Evolutionary conservation across 2,888 invertebrate genomes (phyloP).

Genomic region (Cephus pulcher): DNA sequence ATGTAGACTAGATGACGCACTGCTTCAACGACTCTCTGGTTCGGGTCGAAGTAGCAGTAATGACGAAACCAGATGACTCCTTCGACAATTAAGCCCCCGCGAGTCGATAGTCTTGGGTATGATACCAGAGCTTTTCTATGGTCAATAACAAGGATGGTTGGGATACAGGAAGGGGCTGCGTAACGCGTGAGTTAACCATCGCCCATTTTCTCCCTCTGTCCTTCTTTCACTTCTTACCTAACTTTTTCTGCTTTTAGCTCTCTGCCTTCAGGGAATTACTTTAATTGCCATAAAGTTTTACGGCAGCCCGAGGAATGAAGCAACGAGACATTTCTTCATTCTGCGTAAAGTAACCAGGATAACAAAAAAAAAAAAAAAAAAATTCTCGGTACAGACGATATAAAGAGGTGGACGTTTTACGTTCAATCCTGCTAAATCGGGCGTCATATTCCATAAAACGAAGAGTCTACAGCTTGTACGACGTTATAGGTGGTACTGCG

Average conservation of each 20-base stretch:
- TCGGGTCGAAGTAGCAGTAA: background rate
- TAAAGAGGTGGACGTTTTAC: conserved; percentile 28
- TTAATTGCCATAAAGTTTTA: background rate
- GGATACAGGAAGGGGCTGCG: background rate
- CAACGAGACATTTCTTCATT: no score
- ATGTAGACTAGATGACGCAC: conserved; percentile 6
- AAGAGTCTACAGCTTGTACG: background rate
- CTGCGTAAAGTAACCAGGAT: conserved; percentile 22
- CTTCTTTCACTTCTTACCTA: background rate
- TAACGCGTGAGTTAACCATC: background rate
- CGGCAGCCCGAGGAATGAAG: background rate
- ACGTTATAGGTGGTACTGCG: no score
- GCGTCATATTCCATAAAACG: conserved; percentile 39
- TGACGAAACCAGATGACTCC: background rate
- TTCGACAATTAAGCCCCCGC: background rate
- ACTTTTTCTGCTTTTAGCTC: background rate
- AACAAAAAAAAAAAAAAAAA: conserved; percentile 25
- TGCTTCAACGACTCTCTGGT: background rate
- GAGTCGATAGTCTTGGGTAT: background rate
- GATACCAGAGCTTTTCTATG: background rate
- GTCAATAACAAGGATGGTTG: background rate
- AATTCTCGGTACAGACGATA: conserved; percentile 28
- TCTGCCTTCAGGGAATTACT: background rate
- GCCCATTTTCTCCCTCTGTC: background rate
- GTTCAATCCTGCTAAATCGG: conserved; percentile 36